These are phyloP conservation scores for Nestor notabilis DNA, from an alignment of 2,113 vertebrate genomes.

Conservation along the genomic window DNA sequence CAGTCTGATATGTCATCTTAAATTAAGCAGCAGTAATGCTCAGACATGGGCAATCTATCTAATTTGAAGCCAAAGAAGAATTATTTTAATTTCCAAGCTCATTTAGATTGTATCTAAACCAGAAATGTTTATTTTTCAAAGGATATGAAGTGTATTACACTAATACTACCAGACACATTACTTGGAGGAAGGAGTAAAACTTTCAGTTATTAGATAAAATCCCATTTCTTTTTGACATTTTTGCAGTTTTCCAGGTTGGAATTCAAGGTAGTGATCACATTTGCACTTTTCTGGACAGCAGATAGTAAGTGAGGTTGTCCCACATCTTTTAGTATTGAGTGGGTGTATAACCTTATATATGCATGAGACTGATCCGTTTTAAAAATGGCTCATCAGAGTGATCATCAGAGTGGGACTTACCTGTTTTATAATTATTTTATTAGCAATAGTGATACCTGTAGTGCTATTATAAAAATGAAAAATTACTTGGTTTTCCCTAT, in stretches of 20 bases:
- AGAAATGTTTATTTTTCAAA: slow-evolving; percentile 54
- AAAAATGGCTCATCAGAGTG: not conserved
- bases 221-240: not conserved
- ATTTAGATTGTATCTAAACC: slow-evolving; percentile 39
- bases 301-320: not conserved
- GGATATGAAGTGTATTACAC: not conserved
- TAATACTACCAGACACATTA: not conserved
- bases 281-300: not conserved
- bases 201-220: not conserved
- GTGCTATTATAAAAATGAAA: not conserved
- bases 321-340: not conserved
- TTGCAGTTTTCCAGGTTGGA: not conserved
- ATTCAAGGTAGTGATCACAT: not conserved
- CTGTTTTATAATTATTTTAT: not conserved
- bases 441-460: not conserved
- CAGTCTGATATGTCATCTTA: slow-evolving; percentile 34
- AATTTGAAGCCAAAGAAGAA: slow-evolving; percentile 41
- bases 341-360: not conserved
- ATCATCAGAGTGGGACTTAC: not conserved
- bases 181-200: not conserved
- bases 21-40: slow-evolving; percentile 50
- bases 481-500: accelerated
- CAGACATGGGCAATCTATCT: slow-evolving; percentile 39
- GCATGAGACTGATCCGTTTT: not conserved
- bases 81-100: slow-evolving; percentile 40